These are phyloP conservation scores for Nomada flava DNA, from an alignment of 2,888 invertebrate genomes.

Conservation along the genomic window DNA sequence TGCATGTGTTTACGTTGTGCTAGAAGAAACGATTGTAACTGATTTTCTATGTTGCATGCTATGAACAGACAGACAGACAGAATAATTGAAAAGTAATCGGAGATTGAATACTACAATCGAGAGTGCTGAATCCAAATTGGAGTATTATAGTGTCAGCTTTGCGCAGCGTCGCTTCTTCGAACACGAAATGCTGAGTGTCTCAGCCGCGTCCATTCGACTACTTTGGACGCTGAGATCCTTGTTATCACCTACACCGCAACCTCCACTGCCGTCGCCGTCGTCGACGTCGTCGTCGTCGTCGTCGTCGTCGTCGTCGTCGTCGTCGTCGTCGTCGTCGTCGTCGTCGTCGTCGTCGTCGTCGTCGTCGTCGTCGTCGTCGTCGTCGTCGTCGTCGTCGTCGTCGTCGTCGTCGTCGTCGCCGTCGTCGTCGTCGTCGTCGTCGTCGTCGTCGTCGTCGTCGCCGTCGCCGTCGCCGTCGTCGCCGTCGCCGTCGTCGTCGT, in stretches of 20 bases:
- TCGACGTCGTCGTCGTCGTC: constrained; percentile 50
- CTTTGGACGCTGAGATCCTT: constrained; percentile 77
- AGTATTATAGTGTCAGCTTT: constrained; percentile 24
- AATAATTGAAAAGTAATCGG: not conserved
- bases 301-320: constrained; percentile 10
- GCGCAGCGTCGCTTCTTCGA: constrained; percentile 51
- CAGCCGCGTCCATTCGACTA: constrained; percentile 73
- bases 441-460: constrained; percentile 13
- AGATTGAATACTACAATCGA: not conserved
- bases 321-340: constrained; percentile 24
- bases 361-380: constrained; percentile 40
- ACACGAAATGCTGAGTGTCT: constrained; percentile 80
- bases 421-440: constrained; percentile 49
- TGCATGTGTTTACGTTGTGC: constrained; percentile 4
- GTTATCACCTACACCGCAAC: constrained; percentile 46
- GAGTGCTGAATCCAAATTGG: constrained; percentile 1
- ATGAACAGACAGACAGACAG: too few relatives aligned
- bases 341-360: constrained; percentile 36
- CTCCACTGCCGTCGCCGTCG: constrained; percentile 43
- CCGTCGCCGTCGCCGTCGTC: constrained; percentile 28
- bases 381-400: constrained; percentile 52
- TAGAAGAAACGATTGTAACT: not conserved
- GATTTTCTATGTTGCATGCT: not conserved
- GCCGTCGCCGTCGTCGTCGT: constrained; percentile 34
- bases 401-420: constrained; percentile 43